Conservation (phyloP, 2,797 vertebrate genomes). For the Crenuchus spilurus region DNA sequence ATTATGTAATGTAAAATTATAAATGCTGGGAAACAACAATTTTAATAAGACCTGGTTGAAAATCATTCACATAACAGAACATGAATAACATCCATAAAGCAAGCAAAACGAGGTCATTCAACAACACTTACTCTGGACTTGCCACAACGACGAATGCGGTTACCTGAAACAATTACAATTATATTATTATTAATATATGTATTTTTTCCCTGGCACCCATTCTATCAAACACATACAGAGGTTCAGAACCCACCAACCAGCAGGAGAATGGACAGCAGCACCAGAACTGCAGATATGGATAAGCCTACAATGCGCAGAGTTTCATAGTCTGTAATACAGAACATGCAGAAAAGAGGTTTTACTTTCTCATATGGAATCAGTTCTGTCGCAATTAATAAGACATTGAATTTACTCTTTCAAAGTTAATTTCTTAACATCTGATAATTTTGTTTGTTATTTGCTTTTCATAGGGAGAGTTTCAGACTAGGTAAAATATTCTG, state of each 20-base stretch:
- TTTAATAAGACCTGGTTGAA: neutral
- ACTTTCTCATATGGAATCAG: constrained; percentile 11
- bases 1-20: no score
- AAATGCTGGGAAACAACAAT: neutral
- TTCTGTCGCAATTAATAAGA: neutral
- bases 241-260: constrained; percentile 69
- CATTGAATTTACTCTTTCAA: no score
- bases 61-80: neutral
- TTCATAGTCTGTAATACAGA: constrained; percentile 71
- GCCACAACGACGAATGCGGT: constrained; percentile 40
- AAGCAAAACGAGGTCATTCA: neutral
- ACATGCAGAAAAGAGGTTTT: neutral
- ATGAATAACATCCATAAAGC: neutral
- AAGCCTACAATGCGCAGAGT: constrained; percentile 75
- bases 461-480: no score
- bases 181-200: constrained; percentile 3
- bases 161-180: constrained; percentile 11
- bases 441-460: no score
- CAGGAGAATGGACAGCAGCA: constrained; percentile 73
- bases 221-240: neutral
- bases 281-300: constrained; percentile 70
- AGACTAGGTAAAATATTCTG: no score
- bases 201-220: neutral
- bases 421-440: no score
- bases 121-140: constrained; percentile 36